Conservation (phyloP, 2,888 invertebrate genomes). For the Drosophila monieri region DNA sequence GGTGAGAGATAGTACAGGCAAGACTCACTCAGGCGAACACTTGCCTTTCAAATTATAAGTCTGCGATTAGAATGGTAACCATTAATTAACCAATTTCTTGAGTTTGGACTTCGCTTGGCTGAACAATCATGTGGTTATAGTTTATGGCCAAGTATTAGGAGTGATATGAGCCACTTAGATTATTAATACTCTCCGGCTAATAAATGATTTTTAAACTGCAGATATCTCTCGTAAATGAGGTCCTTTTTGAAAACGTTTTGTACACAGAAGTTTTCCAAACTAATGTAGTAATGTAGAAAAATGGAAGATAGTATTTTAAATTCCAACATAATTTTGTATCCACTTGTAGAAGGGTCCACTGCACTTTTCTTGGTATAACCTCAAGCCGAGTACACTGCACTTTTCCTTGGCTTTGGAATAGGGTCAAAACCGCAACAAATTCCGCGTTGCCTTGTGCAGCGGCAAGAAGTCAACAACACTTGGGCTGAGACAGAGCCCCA, state of each 20-base stretch:
- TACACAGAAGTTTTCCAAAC: no score
- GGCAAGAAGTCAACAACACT: constrained; percentile 74
- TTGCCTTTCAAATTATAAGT: background rate
- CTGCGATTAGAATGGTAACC: background rate
- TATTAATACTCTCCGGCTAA: background rate
- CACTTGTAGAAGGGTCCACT: background rate
- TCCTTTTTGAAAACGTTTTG: background rate
- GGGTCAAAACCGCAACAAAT: constrained; percentile 76
- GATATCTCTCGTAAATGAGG: background rate
- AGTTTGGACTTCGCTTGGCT: constrained; percentile 1
- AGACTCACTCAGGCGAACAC: background rate
- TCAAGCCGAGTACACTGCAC: constrained; percentile 38
- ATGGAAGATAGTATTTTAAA: no score
- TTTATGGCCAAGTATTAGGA: constrained; percentile 2
- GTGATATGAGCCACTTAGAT: background rate
- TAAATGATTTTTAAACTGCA: background rate
- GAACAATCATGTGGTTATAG: background rate
- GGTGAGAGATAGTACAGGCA: constrained; percentile 1
- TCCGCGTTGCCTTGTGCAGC: constrained; percentile 59
- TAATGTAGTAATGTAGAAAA: no score
- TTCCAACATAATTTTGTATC: background rate
- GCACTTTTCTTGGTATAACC: background rate
- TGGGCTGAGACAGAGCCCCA: constrained; percentile 27
- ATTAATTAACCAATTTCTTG: background rate
- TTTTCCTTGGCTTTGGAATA: constrained; percentile 82